A percentile compares a stretch with the other conserved stretches of the same genome.
Evolutionary conservation across 2,113 vertebrate species (phyloP).

Genomic region (pig (Sus scrofa)): T2T-Sscrofa CM000813.6:135086501-135087000

Average conservation of each 20-base stretch:
- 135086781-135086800: constrained; percentile 46
- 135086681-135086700: neutral
- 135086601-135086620: neutral
- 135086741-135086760: constrained; percentile 43
- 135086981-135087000: neutral
- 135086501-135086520: neutral
- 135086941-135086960: constrained; percentile 4
- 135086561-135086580: neutral
- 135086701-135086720: constrained; percentile 38
- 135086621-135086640: neutral
- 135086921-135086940: constrained; percentile 23
- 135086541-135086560: neutral
- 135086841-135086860: constrained; percentile 62
- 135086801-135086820: constrained; percentile 65
- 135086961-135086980: neutral
- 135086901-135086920: constrained; percentile 44
- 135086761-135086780: constrained; percentile 11
- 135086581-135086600: neutral
- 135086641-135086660: constrained; percentile 9
- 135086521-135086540: neutral
- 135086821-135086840: constrained; percentile 65
- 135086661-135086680: neutral
- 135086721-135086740: constrained; percentile 18
- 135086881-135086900: constrained; percentile 56
- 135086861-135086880: constrained; percentile 41